Base-by-base conservation (phyloP, 2,797 vertebrate genomes). In the Peromyscus melanophrys region DNA sequence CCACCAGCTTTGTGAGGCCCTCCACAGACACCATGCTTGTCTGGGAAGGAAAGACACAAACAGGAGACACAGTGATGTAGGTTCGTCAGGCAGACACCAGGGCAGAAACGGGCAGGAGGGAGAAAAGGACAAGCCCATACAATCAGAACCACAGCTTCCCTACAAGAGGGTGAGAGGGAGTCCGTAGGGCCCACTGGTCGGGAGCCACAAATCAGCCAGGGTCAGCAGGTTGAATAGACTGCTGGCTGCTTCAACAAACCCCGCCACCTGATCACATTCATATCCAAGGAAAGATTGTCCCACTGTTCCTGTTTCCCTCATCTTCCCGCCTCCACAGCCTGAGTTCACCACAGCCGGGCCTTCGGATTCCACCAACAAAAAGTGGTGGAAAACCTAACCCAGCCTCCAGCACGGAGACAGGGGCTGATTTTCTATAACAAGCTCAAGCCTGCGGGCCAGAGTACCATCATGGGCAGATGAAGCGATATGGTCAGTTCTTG, bases 11-110 rank as follows among this genome's bases (percentile, higher is more conserved):
- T 9, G 99, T 98, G 96, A 99, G 99, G 84, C 99, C 99, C 98
- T 99, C 99, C 73, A 99, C 99, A 1, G 99, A 99, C 94, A 99
- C 99, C 99, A 99, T 99, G 98, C 99, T 99, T 81, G 99, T 99
- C 99, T 99, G 98, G 85, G 89, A 92, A 90, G 59, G 76, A 46
- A 40, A 96, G 95, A 97, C 27, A 97, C 55, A 96, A 92, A 76
- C 87, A 82, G 57, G 49, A 83, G 12, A 65, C 43, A 92, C 83
- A 89, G 83, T 40, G 80, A 89, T 14, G 14, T 2, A 0, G 5
- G 34, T 2, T 17, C 0, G 37, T 59, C 17, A 21, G 85, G 49
- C 76, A 87, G 96, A 85, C 19, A 89, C 25, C 19, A 71, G 57
- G 7, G 71, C 21, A 90, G 71, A 89, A 21, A 23, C 1, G 88